Conservation (phyloP, 2,113 vertebrate genomes). For the Alosa alosa region DNA sequence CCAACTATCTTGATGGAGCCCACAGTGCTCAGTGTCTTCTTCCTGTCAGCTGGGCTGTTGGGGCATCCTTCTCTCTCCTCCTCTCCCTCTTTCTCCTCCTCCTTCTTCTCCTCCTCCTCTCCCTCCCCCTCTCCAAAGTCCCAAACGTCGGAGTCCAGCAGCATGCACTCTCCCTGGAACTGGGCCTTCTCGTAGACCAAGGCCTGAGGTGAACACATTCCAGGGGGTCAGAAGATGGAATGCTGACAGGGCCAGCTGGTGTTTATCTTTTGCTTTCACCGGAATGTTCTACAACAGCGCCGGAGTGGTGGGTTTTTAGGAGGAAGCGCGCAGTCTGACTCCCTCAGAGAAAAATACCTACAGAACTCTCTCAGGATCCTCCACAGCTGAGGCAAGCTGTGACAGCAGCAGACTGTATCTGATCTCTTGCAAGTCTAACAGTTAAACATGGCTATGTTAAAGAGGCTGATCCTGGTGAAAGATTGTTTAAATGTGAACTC, state of each 20-base stretch:
- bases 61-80: conserved; percentile 6
- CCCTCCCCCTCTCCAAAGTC: conserved; percentile 57
- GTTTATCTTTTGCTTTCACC: background rate
- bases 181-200: conserved; percentile 86
- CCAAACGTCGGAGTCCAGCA: conserved; percentile 76
- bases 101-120: conserved; percentile 43
- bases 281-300: background rate
- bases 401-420: background rate
- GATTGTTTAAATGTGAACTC: too few species aligned
- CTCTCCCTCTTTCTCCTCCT: conserved; percentile 19
- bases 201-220: conserved; percentile 61
- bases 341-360: background rate
- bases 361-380: background rate
- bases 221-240: background rate
- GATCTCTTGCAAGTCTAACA: too few species aligned
- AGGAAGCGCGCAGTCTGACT: background rate
- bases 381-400: background rate
- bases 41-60: conserved; percentile 38
- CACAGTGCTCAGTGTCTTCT: conserved; percentile 62
- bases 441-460: too few species aligned
- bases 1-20: conserved; percentile 88
- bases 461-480: too few species aligned
- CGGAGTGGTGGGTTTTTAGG: too few species aligned
- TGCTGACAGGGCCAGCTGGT: background rate
- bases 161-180: conserved; percentile 81